A percentile compares a stretch with the other conserved stretches of the same genome.
phyloP scores from a whole-genome alignment of 2,888 invertebrate species.

The Tetheella fluctuosa region DNA sequence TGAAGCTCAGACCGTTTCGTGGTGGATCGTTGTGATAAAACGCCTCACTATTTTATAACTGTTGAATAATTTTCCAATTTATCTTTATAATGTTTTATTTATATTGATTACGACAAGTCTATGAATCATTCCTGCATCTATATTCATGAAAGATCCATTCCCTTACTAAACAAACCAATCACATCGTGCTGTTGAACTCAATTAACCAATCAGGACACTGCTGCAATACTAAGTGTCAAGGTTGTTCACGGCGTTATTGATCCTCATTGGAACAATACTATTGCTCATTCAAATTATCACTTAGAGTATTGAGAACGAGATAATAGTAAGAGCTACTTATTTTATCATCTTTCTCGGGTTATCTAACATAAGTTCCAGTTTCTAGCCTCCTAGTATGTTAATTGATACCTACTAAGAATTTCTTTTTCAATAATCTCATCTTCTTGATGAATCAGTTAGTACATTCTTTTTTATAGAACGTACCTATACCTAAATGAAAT shows the following conservation, averaged over 20 bases:
- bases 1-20: no score
- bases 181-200: neutral
- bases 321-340: neutral
- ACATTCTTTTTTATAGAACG: no score
- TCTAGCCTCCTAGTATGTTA: no score
- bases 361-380: no score
- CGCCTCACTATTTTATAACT: neutral
- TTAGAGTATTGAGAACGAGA: neutral
- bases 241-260: neutral
- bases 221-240: neutral
- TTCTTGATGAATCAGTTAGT: no score
- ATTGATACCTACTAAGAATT: no score
- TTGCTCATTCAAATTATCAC: neutral
- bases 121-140: neutral
- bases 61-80: slow-evolving; percentile 7
- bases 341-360: no score
- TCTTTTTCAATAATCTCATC: no score
- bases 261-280: neutral
- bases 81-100: neutral
- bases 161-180: neutral
- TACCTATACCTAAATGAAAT: no score
- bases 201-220: neutral
- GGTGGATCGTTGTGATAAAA: no score
- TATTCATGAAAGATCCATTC: neutral
- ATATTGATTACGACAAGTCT: neutral